Percentiles rank a stretch among this genome's conserved stretches.
phyloP scores from a whole-genome alignment of 2,888 invertebrate genomes.

The Idaea straminata region DNA sequence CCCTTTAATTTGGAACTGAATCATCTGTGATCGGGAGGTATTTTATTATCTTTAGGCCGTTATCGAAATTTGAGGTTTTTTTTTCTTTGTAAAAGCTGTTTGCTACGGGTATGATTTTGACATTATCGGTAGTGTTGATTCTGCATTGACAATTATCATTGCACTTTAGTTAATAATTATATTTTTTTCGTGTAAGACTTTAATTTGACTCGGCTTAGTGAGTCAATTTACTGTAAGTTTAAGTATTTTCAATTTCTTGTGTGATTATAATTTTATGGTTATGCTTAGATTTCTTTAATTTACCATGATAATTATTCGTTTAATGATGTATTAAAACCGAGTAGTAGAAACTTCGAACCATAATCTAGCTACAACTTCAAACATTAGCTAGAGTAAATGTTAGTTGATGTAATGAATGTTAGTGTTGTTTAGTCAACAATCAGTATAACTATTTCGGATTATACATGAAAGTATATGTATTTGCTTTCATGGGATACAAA shows the following conservation, averaged over 20 bases:
- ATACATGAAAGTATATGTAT: neutral
- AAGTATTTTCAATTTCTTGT: neutral
- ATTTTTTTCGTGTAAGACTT: neutral
- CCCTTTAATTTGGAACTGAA: neutral
- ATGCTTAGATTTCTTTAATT: neutral
- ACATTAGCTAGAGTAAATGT: neutral
- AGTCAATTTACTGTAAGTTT: neutral
- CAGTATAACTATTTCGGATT: neutral
- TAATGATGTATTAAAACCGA: too few relatives aligned
- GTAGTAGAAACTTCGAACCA: neutral
- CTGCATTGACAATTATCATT: neutral
- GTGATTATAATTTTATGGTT: neutral
- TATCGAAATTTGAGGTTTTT: neutral
- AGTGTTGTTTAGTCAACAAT: neutral
- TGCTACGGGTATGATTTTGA: neutral
- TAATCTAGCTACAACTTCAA: neutral
- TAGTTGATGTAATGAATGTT: neutral
- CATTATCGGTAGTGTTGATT: neutral
- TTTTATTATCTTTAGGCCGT: neutral
- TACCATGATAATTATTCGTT: neutral
- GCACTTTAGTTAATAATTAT: neutral
- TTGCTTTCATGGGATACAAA: too few relatives aligned
- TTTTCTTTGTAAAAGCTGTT: neutral
- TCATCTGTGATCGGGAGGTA: constrained; percentile 3
- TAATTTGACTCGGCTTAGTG: neutral